These are phyloP conservation scores for Belgica antarctica DNA, from an alignment of 2,888 invertebrate genomes.

Conservation along the genomic window DNA sequence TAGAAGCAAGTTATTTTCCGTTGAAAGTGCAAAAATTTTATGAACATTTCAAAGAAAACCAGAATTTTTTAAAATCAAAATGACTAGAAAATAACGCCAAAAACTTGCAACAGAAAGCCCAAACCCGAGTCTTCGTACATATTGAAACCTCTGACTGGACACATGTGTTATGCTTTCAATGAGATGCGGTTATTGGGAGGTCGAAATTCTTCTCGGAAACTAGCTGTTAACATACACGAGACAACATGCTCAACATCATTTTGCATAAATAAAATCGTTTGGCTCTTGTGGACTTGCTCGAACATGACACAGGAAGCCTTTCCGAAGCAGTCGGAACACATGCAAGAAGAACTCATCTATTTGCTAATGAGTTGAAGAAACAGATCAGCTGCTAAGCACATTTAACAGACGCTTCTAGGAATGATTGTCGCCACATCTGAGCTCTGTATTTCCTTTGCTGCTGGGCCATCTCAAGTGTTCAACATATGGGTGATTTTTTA, in stretches of 20 bases:
- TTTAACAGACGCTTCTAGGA: slow-evolving; percentile 27
- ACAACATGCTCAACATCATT: slow-evolving; percentile 41
- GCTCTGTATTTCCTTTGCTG: slow-evolving; percentile 1
- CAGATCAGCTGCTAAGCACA: slow-evolving; percentile 36
- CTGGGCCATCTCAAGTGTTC: slow-evolving; percentile 20
- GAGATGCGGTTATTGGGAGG: slow-evolving; percentile 28
- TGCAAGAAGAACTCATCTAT: slow-evolving; percentile 39
- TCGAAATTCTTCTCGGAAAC: slow-evolving; percentile 19
- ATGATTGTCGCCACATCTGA: slow-evolving; percentile 27
- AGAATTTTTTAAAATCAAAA: no score
- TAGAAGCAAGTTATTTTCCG: no score
- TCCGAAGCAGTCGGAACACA: slow-evolving; percentile 32
- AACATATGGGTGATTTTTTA: slow-evolving; percentile 43
- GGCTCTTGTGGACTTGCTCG: neutral
- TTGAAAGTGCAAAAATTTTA: no score
- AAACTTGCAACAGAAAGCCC: no score
- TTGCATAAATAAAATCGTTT: slow-evolving; percentile 36
- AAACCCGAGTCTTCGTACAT: no score
- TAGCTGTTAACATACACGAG: slow-evolving; percentile 4
- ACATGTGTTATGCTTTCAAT: no score
- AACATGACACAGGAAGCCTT: slow-evolving; percentile 33
- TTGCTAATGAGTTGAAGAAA: slow-evolving; percentile 37
- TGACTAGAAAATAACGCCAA: no score
- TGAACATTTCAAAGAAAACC: no score
- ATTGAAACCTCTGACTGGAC: no score